Base-by-base conservation (phyloP, 2,113 vertebrate genomes). In the Nyctereutes procyonoides region DNA sequence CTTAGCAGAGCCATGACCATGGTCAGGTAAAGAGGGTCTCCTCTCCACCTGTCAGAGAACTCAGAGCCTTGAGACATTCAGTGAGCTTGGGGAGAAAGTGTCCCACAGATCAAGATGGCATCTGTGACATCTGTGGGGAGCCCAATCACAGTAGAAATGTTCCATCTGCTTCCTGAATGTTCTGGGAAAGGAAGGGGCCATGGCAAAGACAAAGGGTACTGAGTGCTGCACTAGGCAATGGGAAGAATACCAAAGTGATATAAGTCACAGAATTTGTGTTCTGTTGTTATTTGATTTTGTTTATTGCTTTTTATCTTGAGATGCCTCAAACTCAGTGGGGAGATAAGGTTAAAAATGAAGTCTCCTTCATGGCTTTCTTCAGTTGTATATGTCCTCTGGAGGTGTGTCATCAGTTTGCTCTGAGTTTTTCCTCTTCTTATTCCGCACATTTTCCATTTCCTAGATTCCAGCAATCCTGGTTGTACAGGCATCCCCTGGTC, bases 251-350 rank as follows among this genome's bases (percentile, higher is more conserved):
- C 11, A 60, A 13, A 20, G 16, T 14, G 48, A 79, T 7, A 1
- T 1, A 28, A 55, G 11, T 73, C n/a, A 60, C 17, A n/a, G 38
- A 17, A 20, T 48, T 79, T 84, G 26, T 43, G 38, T 32, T 88
- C 67, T 73, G 12, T 32, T 43, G 10, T 67, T 67, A 26, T 22
- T 90, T 26, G n/a, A n/a, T 95, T 88, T n/a, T 5, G 20, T 28
- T 48, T 79, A 17, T 60, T 69, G 38, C n/a, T 62, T 85, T 96
- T 48, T 73, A 32, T 65, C 51, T 90, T 76, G 65, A 81, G 65
- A 55, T 20, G 22, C 53, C 24, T 87, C 24, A 73, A 76, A 51
- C 38, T 84, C 22, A 28, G 65, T 17, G 63, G 32, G 71, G 26
- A 73, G 17, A 56, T 60, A 65, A 84, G 35, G 5, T 58, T 65